Percentiles rank a stretch among this genome's conserved stretches.
Conservation (phyloP, 2,888 invertebrate species). For the Pegoplata infirma region DNA sequence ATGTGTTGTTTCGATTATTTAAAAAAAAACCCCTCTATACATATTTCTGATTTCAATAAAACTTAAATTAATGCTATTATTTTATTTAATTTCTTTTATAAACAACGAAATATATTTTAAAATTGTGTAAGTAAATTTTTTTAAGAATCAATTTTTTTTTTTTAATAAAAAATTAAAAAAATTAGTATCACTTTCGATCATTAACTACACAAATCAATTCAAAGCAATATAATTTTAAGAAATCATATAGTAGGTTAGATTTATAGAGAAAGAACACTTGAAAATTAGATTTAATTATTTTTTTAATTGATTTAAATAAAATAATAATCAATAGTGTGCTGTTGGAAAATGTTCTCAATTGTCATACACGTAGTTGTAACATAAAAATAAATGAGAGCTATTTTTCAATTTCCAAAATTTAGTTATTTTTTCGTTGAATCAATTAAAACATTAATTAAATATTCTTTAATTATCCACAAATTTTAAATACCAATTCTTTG, state of each 20-base stretch:
- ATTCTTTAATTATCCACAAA: no score
- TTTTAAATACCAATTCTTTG: no score
- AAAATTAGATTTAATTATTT: no score
- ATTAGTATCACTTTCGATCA: slow-evolving; percentile 18
- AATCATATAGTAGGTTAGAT: not conserved
- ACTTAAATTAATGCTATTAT: slow-evolving; percentile 64
- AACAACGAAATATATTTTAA: slow-evolving; percentile 61
- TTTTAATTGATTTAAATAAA: no score
- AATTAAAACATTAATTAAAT: no score
- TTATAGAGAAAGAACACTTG: no score
- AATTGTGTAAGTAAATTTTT: slow-evolving; percentile 73
- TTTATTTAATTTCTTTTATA: slow-evolving; percentile 69
- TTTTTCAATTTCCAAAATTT: no score
- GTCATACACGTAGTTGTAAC: no score
- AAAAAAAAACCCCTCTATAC: slow-evolving; percentile 22
- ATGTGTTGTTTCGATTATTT: slow-evolving; percentile 49
- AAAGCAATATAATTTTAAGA: slow-evolving; percentile 21
- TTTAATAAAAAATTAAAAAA: not conserved
- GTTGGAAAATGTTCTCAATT: no score
- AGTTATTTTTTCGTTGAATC: no score
- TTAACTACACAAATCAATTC: slow-evolving; percentile 11
- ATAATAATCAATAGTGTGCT: no score
- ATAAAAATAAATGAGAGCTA: no score
- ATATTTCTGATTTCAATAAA: slow-evolving; percentile 7
- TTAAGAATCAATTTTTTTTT: slow-evolving; percentile 22